phyloP scores from a whole-genome alignment of 2,888 invertebrate genomes.

The Cremastinae sp. region DNA sequence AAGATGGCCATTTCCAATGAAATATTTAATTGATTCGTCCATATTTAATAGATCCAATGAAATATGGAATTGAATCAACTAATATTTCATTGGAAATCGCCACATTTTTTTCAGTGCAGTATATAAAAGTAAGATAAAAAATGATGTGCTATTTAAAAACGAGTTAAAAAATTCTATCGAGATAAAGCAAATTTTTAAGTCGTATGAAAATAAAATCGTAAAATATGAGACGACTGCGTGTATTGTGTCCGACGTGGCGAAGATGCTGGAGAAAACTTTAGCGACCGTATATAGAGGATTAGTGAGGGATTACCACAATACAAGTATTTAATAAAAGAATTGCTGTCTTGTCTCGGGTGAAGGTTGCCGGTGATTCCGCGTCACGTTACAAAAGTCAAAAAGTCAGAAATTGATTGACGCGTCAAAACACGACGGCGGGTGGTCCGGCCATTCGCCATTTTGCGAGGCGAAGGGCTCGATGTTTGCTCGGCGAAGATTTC shows the following conservation, averaged over 20 bases:
- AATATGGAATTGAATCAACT: no score
- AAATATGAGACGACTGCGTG: no score
- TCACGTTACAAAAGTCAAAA: constrained; percentile 51
- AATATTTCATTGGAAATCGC: no score
- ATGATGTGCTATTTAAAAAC: no score
- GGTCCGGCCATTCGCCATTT: constrained; percentile 40
- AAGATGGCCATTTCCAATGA: no score
- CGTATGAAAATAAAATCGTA: no score
- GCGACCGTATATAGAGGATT: constrained; percentile 38
- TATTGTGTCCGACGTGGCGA: neutral
- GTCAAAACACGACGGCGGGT: constrained; percentile 63
- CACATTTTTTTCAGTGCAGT: no score
- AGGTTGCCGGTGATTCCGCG: constrained; percentile 20
- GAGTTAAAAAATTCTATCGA: no score
- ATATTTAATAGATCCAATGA: no score
- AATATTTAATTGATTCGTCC: no score
- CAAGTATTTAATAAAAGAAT: constrained; percentile 18
- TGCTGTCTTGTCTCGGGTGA: constrained; percentile 25
- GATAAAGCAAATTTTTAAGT: no score
- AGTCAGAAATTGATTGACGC: constrained; percentile 58
- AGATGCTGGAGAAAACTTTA: neutral
- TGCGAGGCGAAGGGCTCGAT: constrained; percentile 20
- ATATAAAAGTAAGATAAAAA: no score
- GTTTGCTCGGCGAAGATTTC: constrained; percentile 21
- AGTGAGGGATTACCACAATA: constrained; percentile 25